Base-by-base conservation (phyloP, 2,113 vertebrate species). In the Tonatia bakeri region DNA sequence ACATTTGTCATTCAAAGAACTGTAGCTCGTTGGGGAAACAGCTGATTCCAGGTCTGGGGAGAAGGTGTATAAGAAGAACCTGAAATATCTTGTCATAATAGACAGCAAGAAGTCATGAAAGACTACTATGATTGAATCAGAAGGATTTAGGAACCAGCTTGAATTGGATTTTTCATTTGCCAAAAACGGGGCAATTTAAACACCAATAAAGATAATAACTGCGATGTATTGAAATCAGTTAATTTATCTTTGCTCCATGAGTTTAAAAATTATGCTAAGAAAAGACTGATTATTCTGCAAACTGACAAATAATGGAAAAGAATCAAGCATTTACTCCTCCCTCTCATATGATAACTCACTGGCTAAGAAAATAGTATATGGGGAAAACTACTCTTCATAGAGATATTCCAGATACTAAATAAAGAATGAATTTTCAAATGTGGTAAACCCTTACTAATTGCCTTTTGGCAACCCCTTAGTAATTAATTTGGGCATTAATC, bases 221-320 rank as follows among this genome's bases (percentile, higher is more conserved):
- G 3, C 12, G 61, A 6, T 76, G 16, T 87, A 52, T 52, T 86
- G 31, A 86, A 94, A 80, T 11, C 24, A 5, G 15, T 93, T 75
- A 65, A 20, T 93, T 75, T 65, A 31, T 73, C 11, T 92, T 86
- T 90, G 80, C 26, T 67, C 9, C 26, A 0, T 43, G 15, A 81
- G 36, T 82, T 90, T 80, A 85, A 76, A 86, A 81, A 47, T 59
- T 40, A 50, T 81, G 9, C 73, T 94, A 38, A n/a, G n/a, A 54
- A 84, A 79, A 73, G n/a, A 67, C 33, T 80, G 76, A 56, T 73
- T 84, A 31, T 89, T 96, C 92, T 90, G 38, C 80, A 94, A 90
- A 47, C 20, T 86, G 33, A 45, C 40, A 79, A 67, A 28, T 73
- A 94, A 87, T 43, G 12, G 70, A 73, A 73, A 89, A 92, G 36